Base-by-base conservation (phyloP, 2,888 invertebrate genomes). In the Diplolepis rosae region DNA sequence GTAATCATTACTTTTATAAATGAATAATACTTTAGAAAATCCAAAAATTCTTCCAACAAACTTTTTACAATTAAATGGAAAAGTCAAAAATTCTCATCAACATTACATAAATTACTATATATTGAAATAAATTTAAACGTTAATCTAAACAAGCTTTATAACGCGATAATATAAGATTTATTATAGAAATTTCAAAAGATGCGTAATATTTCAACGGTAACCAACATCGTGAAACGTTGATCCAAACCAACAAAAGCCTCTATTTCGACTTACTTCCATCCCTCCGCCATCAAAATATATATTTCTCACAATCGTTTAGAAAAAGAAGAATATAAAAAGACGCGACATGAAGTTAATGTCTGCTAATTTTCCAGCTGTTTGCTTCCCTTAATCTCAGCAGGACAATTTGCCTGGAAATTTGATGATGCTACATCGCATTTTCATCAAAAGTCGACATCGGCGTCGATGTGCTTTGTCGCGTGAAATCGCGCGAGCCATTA, bases 401-500 rank as follows among this genome's bases (percentile, higher is more conserved):
- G 56, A 39, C 56, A 35, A 61, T 35, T 61, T 61, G 39, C 56
- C 35, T 61, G 56, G 24, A 56, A 61, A 35, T 39, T 24, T 39
- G 24, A 61, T 35, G 56, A 61, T 35, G 56, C 56, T 22, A 61
- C 18, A 48, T 69, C 67, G 56, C 70, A 61, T 35, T 69, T 65
- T 51, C 42, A 61, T 69, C 66, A 56, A 67, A 68, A 66, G 66
- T 73, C 27, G 72, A 69, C 61, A 65, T 61, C 18, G 52, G 24
- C 50, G 69, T 65, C 27, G 65, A 72, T 71, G 65, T 75, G 77
- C 78, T 77, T 75, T 71, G 78, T 76, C 76, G 81, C 81, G 81
- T 81, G 82, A 84, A 85, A 84, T 82, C 82, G 77, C 77, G 79
- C 72, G 78, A 79, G 78, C 77, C 78, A 76, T 66, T 75, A 48